phyloP scores from a whole-genome alignment of 2,113 vertebrate genomes.

The Corythornis madagascariensis region DNA sequence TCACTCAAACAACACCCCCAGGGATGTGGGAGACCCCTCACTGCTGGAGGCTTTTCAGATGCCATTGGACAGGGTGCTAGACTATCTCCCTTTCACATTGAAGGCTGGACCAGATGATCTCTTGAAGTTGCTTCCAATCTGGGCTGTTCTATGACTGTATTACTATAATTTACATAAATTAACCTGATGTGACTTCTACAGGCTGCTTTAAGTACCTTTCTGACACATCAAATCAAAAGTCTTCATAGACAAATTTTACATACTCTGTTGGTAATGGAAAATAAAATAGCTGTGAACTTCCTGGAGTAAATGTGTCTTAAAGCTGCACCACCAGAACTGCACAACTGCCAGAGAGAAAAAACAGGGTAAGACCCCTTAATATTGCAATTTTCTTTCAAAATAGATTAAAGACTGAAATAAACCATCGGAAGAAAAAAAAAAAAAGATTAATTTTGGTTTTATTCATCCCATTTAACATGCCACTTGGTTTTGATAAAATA shows the following conservation, averaged over 20 bases:
- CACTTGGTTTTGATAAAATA: not conserved
- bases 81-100: not conserved
- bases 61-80: not conserved
- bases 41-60: not conserved
- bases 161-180: not conserved
- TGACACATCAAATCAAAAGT: not conserved
- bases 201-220: not conserved
- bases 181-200: not conserved
- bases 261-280: not conserved
- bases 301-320: not conserved
- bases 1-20: not conserved
- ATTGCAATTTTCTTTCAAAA: not conserved
- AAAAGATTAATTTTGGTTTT: not conserved
- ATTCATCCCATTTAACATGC: not conserved
- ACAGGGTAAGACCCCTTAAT: not conserved
- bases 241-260: not conserved
- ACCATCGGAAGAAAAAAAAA: not conserved
- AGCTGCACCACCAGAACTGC: not conserved
- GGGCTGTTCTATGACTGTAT: not conserved
- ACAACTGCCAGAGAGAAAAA: not conserved
- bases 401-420: not conserved
- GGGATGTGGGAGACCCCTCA: not conserved
- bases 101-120: not conserved
- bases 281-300: not conserved
- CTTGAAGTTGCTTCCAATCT: not conserved